These are phyloP conservation scores for Phataginus tricuspis DNA, from an alignment of 2,797 vertebrate species.

Conservation along the genomic window DNA sequence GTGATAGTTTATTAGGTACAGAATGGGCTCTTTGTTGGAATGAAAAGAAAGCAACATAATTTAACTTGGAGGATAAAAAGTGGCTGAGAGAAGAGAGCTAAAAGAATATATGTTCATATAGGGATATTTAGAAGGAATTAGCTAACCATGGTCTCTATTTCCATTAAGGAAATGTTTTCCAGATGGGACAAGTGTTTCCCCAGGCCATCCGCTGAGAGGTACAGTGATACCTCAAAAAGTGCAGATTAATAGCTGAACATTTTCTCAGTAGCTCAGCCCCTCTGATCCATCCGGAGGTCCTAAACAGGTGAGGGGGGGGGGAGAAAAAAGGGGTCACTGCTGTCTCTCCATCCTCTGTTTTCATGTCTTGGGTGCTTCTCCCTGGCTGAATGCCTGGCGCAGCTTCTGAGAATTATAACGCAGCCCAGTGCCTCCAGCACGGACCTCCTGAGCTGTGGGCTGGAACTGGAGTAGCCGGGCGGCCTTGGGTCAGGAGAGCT, in stretches of 20 bases:
- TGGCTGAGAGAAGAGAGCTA: background rate
- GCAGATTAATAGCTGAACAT: background rate
- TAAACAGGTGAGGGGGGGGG: background rate
- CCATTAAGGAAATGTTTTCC: constrained; percentile 21
- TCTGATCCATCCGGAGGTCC: background rate
- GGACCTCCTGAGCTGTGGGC: background rate
- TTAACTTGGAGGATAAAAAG: constrained; percentile 35
- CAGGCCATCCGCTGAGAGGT: background rate
- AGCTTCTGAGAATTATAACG: background rate
- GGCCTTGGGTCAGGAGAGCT: background rate
- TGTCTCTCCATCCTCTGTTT: background rate
- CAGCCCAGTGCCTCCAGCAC: too few species aligned
- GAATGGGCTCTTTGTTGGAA: background rate
- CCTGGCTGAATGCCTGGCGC: background rate
- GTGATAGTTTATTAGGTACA: constrained; percentile 45
- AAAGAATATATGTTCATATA: background rate
- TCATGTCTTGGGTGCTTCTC: background rate
- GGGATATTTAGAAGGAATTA: constrained; percentile 51
- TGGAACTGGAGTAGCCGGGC: too few species aligned
- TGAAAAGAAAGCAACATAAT: constrained; percentile 35
- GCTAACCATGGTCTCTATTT: background rate
- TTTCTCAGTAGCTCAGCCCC: background rate
- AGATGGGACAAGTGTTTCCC: background rate
- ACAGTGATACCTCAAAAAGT: background rate
- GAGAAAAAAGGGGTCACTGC: rapidly evolving